Evolutionary conservation across 2,113 vertebrate genomes (phyloP), one percentile per base, ranked within the genome.

Genomic region (Aleadryas rufinucha): DNA sequence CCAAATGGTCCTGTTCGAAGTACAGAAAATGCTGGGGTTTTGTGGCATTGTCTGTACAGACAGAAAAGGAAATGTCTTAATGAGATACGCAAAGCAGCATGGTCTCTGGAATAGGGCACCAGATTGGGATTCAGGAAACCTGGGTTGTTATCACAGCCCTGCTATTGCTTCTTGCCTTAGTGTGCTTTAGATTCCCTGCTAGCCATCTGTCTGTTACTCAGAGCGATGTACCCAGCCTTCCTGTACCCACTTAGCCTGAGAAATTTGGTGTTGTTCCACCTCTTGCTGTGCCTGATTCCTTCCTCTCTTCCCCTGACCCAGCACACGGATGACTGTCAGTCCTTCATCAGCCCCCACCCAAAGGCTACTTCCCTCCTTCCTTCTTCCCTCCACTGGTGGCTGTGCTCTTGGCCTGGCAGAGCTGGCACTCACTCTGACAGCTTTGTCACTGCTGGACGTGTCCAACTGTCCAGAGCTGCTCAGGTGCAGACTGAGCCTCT

Each of bases 191-290:
- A 87, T 50, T 94, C 90, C 39, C 59, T 95, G 75, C 70, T 69
- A 65, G 68, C 94, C 96, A 97, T 97, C 96, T 96, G 95, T 65
- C 91, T 94, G 81, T 94, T 93, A 84, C 56, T 96, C 90, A 93
- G 70, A 93, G 86, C 42, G 31, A 28, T 71, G 86, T 96, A 92
- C 93, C 47, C 91, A 95, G 28, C 69, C 93, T 96, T 87, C 68
- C 39, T 84, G 86, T 60, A 59, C 71, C 63, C 4, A 3, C 42
- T 77, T 84, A 0, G 39, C 42, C 60, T 44, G 27, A 78, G 52
- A 50, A 54, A 84, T 59, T 33, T 77, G 45, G 33, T 93, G 47
- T 16, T 87, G 33, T 95, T 96, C 72, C 44, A 66, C 69, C 80
- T 78, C 93, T 90, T 2, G 1, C 93, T 95, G 91, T 74, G 87